Conservation (phyloP, 2,797 vertebrate species). For the Acridotheres tristis region DNA sequence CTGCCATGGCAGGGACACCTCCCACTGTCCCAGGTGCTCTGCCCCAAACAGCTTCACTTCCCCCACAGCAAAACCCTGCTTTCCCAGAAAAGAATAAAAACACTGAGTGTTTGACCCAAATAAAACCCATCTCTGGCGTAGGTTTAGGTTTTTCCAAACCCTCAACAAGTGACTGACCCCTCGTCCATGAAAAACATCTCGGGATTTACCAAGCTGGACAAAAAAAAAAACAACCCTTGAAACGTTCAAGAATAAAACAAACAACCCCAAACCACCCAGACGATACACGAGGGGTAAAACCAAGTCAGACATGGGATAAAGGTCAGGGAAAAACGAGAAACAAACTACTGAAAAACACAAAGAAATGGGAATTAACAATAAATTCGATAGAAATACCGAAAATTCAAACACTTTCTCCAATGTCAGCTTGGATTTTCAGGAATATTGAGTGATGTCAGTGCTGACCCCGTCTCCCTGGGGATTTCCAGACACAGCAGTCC, state of each 20-base stretch:
- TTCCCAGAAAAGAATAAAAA: neutral
- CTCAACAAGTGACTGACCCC: neutral
- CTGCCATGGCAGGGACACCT: neutral
- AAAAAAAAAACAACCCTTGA: neutral
- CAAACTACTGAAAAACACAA: neutral
- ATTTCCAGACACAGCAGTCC: neutral
- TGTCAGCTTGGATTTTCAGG: neutral
- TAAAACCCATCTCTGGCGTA: neutral
- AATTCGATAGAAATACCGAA: fast-evolving
- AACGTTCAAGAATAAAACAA: neutral
- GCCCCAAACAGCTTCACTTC: neutral
- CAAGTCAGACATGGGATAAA: neutral
- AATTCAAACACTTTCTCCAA: neutral
- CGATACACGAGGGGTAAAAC: neutral
- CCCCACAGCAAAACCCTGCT: neutral
- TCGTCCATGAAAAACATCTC: neutral
- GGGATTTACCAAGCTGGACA: neutral
- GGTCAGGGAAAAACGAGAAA: neutral
- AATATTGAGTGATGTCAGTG: neutral
- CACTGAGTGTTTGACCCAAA: neutral
- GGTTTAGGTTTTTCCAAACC: neutral
- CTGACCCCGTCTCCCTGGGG: fast-evolving
- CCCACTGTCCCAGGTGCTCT: neutral
- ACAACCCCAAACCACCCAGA: neutral
- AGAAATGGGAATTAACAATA: fast-evolving